phyloP scores from a whole-genome alignment of 2,888 invertebrate genomes.

The Agriopis marginaria region DNA sequence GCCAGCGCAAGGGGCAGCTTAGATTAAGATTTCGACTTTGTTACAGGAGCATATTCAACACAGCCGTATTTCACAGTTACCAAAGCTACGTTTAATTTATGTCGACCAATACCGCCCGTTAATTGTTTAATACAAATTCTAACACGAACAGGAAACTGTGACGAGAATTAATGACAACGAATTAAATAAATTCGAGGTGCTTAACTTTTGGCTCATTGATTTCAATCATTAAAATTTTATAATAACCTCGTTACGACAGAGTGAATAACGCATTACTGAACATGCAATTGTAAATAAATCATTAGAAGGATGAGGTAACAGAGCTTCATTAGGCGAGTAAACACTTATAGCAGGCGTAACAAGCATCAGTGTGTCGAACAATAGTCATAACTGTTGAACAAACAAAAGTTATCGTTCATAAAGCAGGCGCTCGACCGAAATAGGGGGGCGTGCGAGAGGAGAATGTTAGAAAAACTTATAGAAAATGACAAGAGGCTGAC shows the following conservation, averaged over 20 bases:
- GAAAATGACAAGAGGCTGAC: constrained; percentile 85
- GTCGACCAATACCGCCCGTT: constrained; percentile 50
- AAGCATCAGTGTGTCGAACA: constrained; percentile 81
- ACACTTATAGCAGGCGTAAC: constrained; percentile 78
- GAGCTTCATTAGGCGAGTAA: constrained; percentile 77
- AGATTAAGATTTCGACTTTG: constrained; percentile 76
- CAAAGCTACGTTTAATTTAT: constrained; percentile 55
- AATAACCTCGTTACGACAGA: constrained; percentile 29
- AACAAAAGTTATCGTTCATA: constrained; percentile 79
- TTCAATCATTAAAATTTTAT: constrained; percentile 36
- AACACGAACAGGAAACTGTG: constrained; percentile 46
- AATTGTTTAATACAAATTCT: constrained; percentile 52
- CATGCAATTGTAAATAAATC: constrained; percentile 47
- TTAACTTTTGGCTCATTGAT: constrained; percentile 37
- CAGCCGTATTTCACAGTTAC: constrained; percentile 58
- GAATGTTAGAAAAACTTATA: constrained; percentile 86
- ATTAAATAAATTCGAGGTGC: constrained; percentile 41
- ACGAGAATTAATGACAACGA: constrained; percentile 44
- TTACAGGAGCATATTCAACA: constrained; percentile 57
- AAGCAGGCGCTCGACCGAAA: constrained; percentile 78
- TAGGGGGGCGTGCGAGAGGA: constrained; percentile 77
- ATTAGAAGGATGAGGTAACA: constrained; percentile 69
- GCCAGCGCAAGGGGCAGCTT: constrained; percentile 58
- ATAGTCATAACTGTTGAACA: constrained; percentile 81
- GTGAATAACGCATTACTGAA: constrained; percentile 27